Evolutionary conservation across 2,797 vertebrate species (phyloP).

Genomic region (Bradypus variegatus): DNA sequence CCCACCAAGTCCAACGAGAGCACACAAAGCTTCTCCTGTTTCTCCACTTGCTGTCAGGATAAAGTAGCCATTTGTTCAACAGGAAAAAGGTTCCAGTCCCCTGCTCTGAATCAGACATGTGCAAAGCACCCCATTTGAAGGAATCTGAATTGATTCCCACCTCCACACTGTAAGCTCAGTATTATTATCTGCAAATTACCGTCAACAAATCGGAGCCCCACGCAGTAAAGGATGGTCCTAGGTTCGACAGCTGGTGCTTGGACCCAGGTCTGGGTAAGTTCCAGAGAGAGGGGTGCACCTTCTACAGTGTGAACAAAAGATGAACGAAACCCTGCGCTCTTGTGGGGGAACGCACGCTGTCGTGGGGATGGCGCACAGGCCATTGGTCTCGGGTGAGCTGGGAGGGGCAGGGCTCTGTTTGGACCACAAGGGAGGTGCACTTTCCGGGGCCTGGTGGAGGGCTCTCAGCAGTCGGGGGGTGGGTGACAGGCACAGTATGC

Average conservation of each 20-base stretch:
- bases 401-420: rapidly evolving
- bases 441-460: background rate
- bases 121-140: background rate
- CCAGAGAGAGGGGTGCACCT: background rate
- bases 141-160: background rate
- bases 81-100: too few species aligned
- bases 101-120: background rate
- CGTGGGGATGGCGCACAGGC: background rate
- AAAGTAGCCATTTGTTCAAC: background rate
- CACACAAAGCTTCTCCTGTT: background rate
- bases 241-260: background rate
- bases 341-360: background rate
- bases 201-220: background rate
- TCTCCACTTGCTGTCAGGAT: background rate
- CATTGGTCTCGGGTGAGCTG: rapidly evolving
- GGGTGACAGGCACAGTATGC: background rate
- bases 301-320: background rate
- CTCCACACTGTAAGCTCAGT: background rate
- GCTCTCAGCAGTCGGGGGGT: too few species aligned
- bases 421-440: rapidly evolving
- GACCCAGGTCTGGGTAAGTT: background rate
- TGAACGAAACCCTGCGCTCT: background rate
- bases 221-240: too few species aligned
- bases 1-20: background rate
- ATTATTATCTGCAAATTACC: background rate